phyloP scores from a whole-genome alignment of 2,113 vertebrate genomes.

The Podarcis raffonei region DNA sequence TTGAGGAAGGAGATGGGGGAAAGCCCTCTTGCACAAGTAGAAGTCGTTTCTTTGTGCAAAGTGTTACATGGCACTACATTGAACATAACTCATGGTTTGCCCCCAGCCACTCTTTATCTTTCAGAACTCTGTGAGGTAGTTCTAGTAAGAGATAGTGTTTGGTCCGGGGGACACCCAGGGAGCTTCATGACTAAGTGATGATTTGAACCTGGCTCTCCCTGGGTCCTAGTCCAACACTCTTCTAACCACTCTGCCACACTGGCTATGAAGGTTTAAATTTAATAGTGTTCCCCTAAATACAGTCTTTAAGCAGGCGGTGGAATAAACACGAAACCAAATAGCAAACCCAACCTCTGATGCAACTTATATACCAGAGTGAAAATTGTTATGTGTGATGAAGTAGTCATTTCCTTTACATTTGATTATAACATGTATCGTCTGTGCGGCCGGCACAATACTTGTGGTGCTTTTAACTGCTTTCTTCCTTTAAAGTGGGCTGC shows the following conservation, averaged over 20 bases:
- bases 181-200: not conserved
- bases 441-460: constrained; percentile 16
- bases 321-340: not conserved
- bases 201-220: not conserved
- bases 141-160: not conserved
- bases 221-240: not conserved
- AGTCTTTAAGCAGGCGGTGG: not conserved
- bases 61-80: no score
- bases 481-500: constrained; percentile 28
- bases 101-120: not conserved
- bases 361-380: not conserved
- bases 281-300: not conserved
- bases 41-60: no score
- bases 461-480: constrained; percentile 25
- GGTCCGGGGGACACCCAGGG: not conserved
- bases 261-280: not conserved
- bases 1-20: no score
- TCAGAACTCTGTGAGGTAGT: not conserved
- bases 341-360: not conserved
- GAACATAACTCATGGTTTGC: not conserved
- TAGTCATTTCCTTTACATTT: constrained; percentile 29
- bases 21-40: no score
- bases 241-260: not conserved
- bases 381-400: constrained; percentile 18
- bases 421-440: constrained; percentile 15